Conservation (phyloP, 1,140 invertebrate species). For the Solenopsis fugax region DNA sequence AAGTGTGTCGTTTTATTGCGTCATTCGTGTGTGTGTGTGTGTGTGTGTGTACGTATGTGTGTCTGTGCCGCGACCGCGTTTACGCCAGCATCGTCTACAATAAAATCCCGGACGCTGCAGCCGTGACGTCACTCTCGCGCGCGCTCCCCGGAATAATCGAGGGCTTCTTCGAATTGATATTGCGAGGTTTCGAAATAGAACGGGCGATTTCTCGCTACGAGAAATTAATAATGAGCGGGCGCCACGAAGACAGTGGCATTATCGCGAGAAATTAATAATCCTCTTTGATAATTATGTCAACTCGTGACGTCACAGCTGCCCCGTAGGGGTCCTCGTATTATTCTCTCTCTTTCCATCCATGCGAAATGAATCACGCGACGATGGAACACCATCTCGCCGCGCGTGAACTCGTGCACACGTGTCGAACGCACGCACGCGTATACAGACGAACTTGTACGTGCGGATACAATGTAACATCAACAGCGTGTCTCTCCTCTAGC, state of each 20-base stretch:
- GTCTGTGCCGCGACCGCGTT: constrained; percentile 18
- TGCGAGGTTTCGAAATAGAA: constrained; percentile 30
- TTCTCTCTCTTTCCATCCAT: constrained; percentile 29
- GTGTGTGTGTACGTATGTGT: too few relatives aligned
- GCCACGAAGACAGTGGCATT: not conserved
- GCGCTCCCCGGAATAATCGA: constrained; percentile 36
- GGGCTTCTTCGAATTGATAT: constrained; percentile 13
- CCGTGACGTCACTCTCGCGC: constrained; percentile 39
- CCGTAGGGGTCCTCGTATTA: not conserved
- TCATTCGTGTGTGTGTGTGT: constrained; percentile 26
- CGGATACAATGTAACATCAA: constrained; percentile 71
- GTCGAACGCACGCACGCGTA: constrained; percentile 65
- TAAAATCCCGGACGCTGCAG: constrained; percentile 56
- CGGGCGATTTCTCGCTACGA: not conserved
- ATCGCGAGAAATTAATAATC: not conserved
- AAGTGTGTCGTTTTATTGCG: constrained; percentile 61
- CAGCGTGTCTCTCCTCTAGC: constrained; percentile 67
- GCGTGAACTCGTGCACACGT: constrained; percentile 51
- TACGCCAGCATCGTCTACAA: constrained; percentile 19
- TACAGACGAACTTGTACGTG: constrained; percentile 65
- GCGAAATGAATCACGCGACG: constrained; percentile 71
- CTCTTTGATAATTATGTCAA: not conserved
- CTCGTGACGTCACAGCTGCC: constrained; percentile 34
- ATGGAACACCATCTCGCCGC: constrained; percentile 14
- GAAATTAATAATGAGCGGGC: not conserved